phyloP scores from a whole-genome alignment of 2,888 invertebrate genomes.

The Megaustenia siamemsis region DNA sequence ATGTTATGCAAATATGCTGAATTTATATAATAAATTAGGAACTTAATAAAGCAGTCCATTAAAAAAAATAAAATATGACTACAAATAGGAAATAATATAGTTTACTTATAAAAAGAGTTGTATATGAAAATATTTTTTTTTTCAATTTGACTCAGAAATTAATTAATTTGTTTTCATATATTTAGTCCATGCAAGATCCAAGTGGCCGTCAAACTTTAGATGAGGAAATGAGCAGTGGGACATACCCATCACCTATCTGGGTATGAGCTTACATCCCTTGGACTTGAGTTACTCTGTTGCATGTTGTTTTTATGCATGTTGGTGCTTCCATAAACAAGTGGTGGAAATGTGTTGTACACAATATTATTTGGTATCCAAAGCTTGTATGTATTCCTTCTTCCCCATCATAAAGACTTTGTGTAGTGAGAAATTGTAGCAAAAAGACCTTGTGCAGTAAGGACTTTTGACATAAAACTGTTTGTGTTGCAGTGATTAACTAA shows the following conservation, averaged over 20 bases:
- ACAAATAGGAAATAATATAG: too few relatives aligned
- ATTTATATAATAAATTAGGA: too few relatives aligned
- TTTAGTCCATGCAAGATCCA: conserved; percentile 56
- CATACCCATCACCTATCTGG: conserved; percentile 58
- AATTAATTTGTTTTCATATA: background rate
- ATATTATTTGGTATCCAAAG: background rate
- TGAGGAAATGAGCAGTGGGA: conserved; percentile 51
- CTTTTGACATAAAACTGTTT: background rate
- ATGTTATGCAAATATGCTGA: too few relatives aligned
- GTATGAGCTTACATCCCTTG: conserved; percentile 54
- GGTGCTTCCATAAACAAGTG: conserved; percentile 14
- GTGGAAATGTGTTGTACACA: background rate
- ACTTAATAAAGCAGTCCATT: too few relatives aligned
- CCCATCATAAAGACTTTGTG: background rate
- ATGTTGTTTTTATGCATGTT: conserved; percentile 33
- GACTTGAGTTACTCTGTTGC: conserved; percentile 34
- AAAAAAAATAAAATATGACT: too few relatives aligned
- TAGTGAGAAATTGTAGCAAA: background rate
- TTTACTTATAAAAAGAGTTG: too few relatives aligned
- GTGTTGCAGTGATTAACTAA: conserved; percentile 1
- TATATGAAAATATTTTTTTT: too few relatives aligned
- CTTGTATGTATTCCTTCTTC: conserved; percentile 5
- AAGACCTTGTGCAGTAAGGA: background rate
- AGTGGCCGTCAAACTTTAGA: conserved; percentile 53
- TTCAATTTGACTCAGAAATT: too few relatives aligned